Evolutionary conservation across 2,113 vertebrate genomes (phyloP).

Genomic region (Quiscalus mexicanus): DNA sequence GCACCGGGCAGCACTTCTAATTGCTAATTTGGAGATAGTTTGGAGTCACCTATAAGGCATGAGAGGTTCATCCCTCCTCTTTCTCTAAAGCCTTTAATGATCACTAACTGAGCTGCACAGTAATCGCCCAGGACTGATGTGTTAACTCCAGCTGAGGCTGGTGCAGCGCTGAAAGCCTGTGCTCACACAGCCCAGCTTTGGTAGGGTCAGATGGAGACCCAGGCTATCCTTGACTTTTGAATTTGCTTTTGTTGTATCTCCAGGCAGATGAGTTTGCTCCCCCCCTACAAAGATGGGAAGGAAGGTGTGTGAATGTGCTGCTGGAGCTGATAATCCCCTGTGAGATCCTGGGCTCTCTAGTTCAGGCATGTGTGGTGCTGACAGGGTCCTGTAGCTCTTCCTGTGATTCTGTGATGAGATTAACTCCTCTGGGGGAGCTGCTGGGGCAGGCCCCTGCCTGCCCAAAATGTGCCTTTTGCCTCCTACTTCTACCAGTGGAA

Average conservation of each 20-base stretch:
- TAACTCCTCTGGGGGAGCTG: not conserved
- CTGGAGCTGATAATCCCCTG: not conserved
- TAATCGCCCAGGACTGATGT: not conserved
- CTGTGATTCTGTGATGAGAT: not conserved
- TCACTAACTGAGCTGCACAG: not conserved
- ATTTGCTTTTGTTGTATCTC: not conserved
- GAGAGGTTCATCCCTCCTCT: not conserved
- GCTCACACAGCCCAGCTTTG: not conserved
- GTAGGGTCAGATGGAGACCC: not conserved
- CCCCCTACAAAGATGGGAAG: not conserved
- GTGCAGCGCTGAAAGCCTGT: not conserved
- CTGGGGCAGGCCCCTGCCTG: not conserved
- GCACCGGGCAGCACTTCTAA: not conserved
- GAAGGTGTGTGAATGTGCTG: not conserved
- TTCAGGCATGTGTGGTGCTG: accelerated
- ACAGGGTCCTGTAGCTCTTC: not conserved
- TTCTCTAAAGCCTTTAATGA: not conserved
- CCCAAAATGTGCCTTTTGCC: not conserved
- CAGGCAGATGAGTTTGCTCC: not conserved
- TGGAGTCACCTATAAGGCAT: not conserved
- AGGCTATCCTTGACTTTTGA: not conserved
- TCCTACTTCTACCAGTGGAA: not conserved
- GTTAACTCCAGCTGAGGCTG: not conserved
- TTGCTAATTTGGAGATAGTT: not conserved
- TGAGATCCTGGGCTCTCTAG: not conserved